phyloP scores from a whole-genome alignment of 2,113 vertebrate species.

The Siphamia tubifer region DNA sequence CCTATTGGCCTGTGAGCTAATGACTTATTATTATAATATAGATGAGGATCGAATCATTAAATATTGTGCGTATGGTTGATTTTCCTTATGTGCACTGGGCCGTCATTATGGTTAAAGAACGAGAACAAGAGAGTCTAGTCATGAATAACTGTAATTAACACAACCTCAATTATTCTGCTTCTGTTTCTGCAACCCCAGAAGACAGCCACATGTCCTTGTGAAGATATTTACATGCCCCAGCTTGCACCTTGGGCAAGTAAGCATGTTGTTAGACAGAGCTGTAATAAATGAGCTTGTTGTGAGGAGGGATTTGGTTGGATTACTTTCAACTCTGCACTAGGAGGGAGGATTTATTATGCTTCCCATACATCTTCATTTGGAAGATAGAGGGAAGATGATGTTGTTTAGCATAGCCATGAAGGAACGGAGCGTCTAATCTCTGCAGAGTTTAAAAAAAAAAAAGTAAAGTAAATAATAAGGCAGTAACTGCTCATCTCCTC shows the following conservation, averaged over 20 bases:
- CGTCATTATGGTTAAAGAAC: neutral
- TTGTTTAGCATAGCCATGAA: constrained; percentile 38
- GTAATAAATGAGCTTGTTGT: constrained; percentile 65
- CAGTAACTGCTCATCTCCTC: constrained; percentile 16
- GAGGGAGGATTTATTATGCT: constrained; percentile 49
- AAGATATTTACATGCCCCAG: constrained; percentile 57
- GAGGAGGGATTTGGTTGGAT: constrained; percentile 63
- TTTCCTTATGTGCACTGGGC: neutral
- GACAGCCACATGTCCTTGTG: constrained; percentile 51
- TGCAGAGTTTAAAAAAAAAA: constrained; percentile 7
- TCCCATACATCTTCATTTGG: constrained; percentile 50
- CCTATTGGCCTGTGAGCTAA: too few species aligned
- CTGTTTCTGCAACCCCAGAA: constrained; percentile 40
- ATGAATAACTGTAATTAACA: constrained; percentile 54
- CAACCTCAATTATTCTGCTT: constrained; percentile 26
- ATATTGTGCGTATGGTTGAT: neutral
- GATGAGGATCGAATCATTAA: neutral
- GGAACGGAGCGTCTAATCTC: constrained; percentile 38
- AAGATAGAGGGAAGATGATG: constrained; percentile 38
- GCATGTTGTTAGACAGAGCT: constrained; percentile 56
- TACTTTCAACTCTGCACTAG: constrained; percentile 59
- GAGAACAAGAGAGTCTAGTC: neutral
- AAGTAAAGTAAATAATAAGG: neutral
- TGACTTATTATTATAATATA: too few species aligned
- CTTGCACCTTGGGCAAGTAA: constrained; percentile 49